These are phyloP conservation scores for Alethe diademata DNA, from an alignment of 2,113 vertebrate species.

Conservation along the genomic window DNA sequence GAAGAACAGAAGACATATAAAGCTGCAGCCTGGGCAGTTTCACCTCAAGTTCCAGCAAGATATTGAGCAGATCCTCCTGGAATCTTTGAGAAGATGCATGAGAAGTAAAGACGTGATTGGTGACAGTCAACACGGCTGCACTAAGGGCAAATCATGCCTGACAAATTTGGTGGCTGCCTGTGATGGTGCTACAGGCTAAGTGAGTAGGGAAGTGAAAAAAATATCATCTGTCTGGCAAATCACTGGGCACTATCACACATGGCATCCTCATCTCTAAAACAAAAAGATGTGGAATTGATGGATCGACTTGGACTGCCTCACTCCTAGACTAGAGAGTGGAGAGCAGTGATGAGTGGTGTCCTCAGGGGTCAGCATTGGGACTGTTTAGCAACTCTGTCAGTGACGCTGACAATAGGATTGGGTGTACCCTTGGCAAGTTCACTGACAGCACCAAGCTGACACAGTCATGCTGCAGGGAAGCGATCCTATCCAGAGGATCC, in stretches of 20 bases:
- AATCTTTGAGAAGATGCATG: not conserved
- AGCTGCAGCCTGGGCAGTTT: not conserved
- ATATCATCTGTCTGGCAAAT: not conserved
- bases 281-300: not conserved
- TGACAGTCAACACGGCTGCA: not conserved
- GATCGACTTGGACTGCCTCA: too few relatives aligned
- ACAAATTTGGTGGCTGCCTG: not conserved
- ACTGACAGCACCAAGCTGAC: not conserved
- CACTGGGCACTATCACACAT: not conserved
- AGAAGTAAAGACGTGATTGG: not conserved
- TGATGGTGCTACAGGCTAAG: too few relatives aligned
- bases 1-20: not conserved
- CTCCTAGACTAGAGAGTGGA: not conserved
- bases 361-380: accelerated
- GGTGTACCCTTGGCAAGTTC: too few relatives aligned
- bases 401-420: not conserved
- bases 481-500: accelerated
- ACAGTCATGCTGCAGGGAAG: not conserved
- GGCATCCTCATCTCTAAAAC: not conserved
- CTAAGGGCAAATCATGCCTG: not conserved
- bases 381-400: not conserved
- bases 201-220: not conserved
- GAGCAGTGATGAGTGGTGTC: not conserved
- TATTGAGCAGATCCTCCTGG: not conserved
- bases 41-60: not conserved